These are phyloP conservation scores for Aurelia sp. DNA, from an alignment of 30 jellyfish, hydroid and myxozoan genomes.

Conservation along the genomic window DNA sequence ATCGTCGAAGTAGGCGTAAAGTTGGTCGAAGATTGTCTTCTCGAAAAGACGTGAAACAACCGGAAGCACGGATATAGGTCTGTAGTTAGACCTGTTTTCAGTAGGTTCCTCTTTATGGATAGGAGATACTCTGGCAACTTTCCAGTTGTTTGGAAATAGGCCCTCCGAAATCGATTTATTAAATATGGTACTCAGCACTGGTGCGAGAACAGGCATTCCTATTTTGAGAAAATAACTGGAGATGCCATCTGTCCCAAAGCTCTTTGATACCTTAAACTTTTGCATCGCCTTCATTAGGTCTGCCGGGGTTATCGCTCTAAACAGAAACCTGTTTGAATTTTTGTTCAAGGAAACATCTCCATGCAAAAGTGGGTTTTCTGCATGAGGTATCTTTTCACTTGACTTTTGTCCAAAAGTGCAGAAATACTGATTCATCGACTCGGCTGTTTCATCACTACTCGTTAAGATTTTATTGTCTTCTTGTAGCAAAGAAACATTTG, in stretches of 20 bases:
- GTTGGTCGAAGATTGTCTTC: too few relatives aligned
- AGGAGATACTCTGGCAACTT: too few relatives aligned
- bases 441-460: constrained; percentile 11
- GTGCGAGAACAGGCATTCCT: too few relatives aligned
- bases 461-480: neutral
- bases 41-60: too few relatives aligned
- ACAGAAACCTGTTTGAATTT: neutral
- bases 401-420: constrained; percentile 26
- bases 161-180: too few relatives aligned
- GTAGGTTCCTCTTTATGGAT: too few relatives aligned
- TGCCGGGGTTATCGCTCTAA: constrained; percentile 2
- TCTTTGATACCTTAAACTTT: constrained; percentile 26
- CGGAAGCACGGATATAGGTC: too few relatives aligned
- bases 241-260: constrained; percentile 24
- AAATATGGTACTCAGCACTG: too few relatives aligned
- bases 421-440: constrained; percentile 34
- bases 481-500: constrained; percentile 8
- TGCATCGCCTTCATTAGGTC: constrained; percentile 14
- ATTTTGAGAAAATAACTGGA: too few relatives aligned
- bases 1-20: too few relatives aligned
- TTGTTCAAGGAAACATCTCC: neutral
- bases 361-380: constrained; percentile 22
- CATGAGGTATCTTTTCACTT: constrained; percentile 10
- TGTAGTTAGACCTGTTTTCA: too few relatives aligned
- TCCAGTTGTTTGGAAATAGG: too few relatives aligned